Evolutionary conservation across 2,113 vertebrate genomes (phyloP).

Genomic region (Tyto alba): DNA sequence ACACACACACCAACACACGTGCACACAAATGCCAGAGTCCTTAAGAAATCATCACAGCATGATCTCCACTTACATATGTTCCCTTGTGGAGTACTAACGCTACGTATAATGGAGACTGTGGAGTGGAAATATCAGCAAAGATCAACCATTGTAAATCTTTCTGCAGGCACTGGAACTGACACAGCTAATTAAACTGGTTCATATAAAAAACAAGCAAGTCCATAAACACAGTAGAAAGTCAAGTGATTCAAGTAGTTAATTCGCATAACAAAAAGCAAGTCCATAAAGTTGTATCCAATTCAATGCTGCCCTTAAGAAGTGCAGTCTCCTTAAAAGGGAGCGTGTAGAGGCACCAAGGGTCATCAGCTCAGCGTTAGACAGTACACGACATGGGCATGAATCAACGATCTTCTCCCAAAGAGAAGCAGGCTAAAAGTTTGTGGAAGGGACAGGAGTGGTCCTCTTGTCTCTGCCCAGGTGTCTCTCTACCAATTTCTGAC

Average conservation of each 20-base stretch:
- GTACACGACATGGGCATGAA: neutral
- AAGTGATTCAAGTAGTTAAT: conserved; percentile 46
- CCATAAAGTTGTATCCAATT: conserved; percentile 60
- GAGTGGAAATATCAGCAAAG: neutral
- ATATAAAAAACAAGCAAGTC: conserved; percentile 20
- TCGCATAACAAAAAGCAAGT: conserved; percentile 53
- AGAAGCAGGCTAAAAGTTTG: neutral
- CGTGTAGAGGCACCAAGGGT: neutral
- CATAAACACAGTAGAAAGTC: conserved; percentile 49
- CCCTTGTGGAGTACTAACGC: neutral
- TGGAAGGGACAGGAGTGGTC: neutral
- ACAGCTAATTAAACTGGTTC: conserved; percentile 44
- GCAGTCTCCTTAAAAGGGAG: neutral
- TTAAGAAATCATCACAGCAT: neutral
- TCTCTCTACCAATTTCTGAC: neutral
- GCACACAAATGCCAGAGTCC: neutral
- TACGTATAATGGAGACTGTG: neutral
- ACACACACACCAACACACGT: neutral
- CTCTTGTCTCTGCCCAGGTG: neutral
- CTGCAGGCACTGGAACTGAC: neutral
- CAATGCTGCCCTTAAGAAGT: neutral
- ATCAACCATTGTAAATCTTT: conserved; percentile 36
- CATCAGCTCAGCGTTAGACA: neutral
- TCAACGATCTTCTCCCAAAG: neutral
- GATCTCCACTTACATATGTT: neutral